phyloP scores from a whole-genome alignment of 2,113 vertebrate species.

The Clarias gariepinus region DNA sequence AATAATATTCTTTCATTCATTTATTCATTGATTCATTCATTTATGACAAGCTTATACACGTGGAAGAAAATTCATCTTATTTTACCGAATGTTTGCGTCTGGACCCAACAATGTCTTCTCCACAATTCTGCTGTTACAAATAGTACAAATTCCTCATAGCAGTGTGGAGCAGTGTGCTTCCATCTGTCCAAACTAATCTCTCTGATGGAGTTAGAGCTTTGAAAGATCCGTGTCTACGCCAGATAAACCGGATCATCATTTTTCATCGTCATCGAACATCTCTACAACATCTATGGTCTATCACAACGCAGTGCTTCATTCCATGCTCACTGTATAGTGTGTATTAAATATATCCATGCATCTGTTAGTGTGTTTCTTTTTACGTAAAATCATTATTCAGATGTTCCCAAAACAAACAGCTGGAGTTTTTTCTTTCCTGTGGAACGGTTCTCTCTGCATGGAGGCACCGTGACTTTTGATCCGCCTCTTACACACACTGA shows the following conservation, averaged over 20 bases:
- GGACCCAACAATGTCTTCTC: neutral
- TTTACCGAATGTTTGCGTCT: neutral
- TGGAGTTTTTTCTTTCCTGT: neutral
- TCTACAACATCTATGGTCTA: neutral
- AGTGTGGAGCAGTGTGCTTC: constrained; percentile 1
- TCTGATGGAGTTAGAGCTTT: neutral
- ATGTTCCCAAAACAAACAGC: neutral
- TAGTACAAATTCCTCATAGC: constrained; percentile 35
- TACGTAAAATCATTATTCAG: neutral
- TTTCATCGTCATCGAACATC: neutral
- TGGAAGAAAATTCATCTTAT: neutral
- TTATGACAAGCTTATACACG: neutral
- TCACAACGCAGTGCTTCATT: neutral
- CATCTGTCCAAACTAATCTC: neutral
- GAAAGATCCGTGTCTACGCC: neutral
- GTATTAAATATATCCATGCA: neutral
- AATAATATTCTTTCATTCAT: neutral
- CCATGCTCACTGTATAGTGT: neutral
- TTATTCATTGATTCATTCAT: neutral
- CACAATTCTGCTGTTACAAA: neutral
- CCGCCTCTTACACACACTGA: neutral
- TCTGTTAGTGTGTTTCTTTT: neutral
- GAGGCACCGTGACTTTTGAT: neutral
- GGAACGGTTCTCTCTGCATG: neutral
- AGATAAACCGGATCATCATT: neutral